Conservation (phyloP, 2,797 vertebrate species). For the Bucorvus abyssinicus region DNA sequence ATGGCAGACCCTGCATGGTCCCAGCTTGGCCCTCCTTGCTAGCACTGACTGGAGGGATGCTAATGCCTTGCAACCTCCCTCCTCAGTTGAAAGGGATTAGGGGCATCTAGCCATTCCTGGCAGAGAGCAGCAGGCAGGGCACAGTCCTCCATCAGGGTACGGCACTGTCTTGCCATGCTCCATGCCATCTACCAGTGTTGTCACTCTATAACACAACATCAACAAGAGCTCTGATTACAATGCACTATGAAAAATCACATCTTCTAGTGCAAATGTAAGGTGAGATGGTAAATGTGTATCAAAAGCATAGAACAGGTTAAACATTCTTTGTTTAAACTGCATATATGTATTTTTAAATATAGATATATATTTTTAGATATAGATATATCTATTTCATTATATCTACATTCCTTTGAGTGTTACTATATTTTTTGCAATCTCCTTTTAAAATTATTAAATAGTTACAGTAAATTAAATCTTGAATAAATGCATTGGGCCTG, state of each 20-base stretch:
- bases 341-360: neutral
- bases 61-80: neutral
- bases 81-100: neutral
- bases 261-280: neutral
- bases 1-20: neutral
- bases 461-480: constrained; percentile 27
- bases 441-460: constrained; percentile 19
- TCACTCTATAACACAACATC: neutral
- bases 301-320: neutral
- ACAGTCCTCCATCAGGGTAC: neutral
- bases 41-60: neutral
- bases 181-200: neutral
- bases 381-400: neutral
- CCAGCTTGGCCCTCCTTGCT: neutral
- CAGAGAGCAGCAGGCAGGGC: neutral
- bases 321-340: neutral
- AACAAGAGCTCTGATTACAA: neutral
- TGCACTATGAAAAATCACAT: neutral
- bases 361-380: neutral
- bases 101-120: neutral
- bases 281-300: neutral
- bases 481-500: neutral
- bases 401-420: neutral
- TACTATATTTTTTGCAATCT: neutral
- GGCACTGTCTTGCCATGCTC: neutral